A percentile compares a stretch with the other conserved stretches of the same genome.
phyloP scores from a whole-genome alignment of 2,888 invertebrate genomes.

The Sepioteuthis lessoniana region DNA sequence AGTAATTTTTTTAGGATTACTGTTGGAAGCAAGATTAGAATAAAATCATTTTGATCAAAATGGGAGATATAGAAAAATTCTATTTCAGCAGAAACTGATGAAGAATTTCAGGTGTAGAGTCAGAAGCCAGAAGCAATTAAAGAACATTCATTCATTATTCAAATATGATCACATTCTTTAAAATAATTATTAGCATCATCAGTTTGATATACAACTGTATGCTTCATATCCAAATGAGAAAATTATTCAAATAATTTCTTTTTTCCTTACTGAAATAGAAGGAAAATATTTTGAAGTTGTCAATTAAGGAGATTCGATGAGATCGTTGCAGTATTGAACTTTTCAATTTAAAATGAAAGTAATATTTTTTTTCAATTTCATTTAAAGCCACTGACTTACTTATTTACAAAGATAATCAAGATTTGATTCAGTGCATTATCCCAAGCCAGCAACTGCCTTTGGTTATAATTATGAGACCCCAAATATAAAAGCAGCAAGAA shows the following conservation, averaged over 20 bases:
- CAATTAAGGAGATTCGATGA: not conserved
- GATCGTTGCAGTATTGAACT: not conserved
- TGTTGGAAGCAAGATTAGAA: not conserved
- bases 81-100: not conserved
- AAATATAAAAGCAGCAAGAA: not conserved
- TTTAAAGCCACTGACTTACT: not conserved
- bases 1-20: not conserved
- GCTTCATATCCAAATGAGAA: not conserved
- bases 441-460: not conserved
- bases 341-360: not conserved
- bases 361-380: not conserved
- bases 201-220: not conserved
- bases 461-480: conserved; percentile 8
- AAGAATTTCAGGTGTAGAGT: not conserved
- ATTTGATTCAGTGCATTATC: not conserved
- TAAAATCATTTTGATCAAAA: not conserved
- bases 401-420: not conserved
- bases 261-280: not conserved
- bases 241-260: not conserved
- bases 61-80: not conserved
- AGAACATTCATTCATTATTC: not conserved
- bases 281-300: not conserved
- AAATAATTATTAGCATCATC: not conserved
- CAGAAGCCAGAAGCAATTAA: not conserved
- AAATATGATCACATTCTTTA: conserved; percentile 3